Evolutionary conservation across 2,113 vertebrate genomes (phyloP).

Genomic region (Nesoenas mayeri): DNA sequence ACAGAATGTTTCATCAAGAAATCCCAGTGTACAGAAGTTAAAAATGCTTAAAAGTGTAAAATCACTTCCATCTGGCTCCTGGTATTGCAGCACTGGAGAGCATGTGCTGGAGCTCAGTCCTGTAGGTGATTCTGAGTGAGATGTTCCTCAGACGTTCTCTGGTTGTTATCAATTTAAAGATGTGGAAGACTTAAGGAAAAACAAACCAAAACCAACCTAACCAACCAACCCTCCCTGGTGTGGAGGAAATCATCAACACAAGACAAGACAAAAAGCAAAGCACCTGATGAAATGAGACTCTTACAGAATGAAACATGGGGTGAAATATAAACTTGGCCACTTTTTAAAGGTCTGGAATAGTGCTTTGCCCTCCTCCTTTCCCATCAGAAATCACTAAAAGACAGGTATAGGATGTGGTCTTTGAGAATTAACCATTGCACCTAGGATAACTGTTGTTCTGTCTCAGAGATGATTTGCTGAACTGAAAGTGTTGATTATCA

Average conservation of each 20-base stretch:
- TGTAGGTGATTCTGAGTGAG: not conserved
- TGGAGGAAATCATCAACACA: no score
- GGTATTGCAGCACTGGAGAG: not conserved
- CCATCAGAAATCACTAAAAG: not conserved
- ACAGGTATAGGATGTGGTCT: not conserved
- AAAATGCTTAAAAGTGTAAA: not conserved
- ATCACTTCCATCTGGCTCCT: not conserved
- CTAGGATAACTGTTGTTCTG: not conserved
- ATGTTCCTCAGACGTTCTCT: not conserved
- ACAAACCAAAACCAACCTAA: not conserved
- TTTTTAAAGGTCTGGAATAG: not conserved
- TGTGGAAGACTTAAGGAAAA: not conserved
- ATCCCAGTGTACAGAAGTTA: not conserved
- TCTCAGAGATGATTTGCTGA: slow-evolving; percentile 12
- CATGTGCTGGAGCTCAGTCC: not conserved
- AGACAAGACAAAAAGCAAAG: not conserved
- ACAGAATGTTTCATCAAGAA: not conserved
- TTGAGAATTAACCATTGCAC: not conserved
- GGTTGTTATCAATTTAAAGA: not conserved
- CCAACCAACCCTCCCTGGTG: not conserved
- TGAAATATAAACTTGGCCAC: not conserved
- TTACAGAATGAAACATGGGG: not conserved
- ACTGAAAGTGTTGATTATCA: slow-evolving; percentile 1
- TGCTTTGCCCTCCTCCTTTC: not conserved
- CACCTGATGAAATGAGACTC: not conserved